These are phyloP conservation scores for Dysmachus trigonus DNA, from an alignment of 2,888 invertebrate genomes.

Conservation along the genomic window DNA sequence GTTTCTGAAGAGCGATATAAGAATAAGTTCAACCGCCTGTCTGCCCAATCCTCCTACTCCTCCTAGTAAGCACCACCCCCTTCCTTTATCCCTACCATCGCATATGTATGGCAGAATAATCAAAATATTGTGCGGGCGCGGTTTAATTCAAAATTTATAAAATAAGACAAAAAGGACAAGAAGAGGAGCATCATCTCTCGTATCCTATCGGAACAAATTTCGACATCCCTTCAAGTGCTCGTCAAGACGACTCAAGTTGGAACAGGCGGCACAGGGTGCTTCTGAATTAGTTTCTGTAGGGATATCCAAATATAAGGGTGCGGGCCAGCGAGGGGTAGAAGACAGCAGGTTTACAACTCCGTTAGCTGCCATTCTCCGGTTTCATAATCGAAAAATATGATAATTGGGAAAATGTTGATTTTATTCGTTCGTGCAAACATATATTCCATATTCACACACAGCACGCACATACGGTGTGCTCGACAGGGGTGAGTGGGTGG, in stretches of 20 bases:
- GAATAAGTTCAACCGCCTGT: not conserved
- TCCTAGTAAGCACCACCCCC: not conserved
- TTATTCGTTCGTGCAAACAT: conserved; percentile 20
- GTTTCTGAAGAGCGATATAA: not conserved
- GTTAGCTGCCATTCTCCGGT: conserved; percentile 22
- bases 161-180: conserved; percentile 15
- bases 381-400: conserved; percentile 49
- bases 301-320: not conserved
- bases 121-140: conserved; percentile 41
- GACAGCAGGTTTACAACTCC: conserved; percentile 4
- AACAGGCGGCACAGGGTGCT: not conserved
- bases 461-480: not conserved
- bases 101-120: conserved; percentile 35
- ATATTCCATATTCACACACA: not conserved
- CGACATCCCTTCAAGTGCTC: conserved; percentile 39
- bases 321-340: not conserved
- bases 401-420: conserved; percentile 50
- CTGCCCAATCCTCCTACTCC: not conserved
- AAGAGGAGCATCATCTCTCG: not conserved
- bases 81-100: not conserved
- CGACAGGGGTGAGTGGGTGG: not conserved
- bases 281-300: not conserved
- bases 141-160: conserved; percentile 46
- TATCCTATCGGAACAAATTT: conserved; percentile 15
- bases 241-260: not conserved